phyloP scores from a whole-genome alignment of 2,888 invertebrate species.

The Drosophila melanosoma region DNA sequence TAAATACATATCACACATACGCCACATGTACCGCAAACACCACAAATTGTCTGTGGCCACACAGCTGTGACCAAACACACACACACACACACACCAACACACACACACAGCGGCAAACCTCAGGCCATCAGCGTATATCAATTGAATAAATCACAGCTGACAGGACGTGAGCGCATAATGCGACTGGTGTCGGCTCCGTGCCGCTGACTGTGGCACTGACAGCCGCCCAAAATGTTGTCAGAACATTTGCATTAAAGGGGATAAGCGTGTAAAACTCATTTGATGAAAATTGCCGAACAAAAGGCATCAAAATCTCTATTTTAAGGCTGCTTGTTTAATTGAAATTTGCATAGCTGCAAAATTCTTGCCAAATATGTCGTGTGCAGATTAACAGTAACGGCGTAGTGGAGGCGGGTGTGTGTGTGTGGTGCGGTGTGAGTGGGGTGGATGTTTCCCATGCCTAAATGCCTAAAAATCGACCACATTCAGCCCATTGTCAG shows the following conservation, averaged over 20 bases:
- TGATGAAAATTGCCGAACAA: conserved; percentile 50
- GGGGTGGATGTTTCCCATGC: background rate
- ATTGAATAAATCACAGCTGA: conserved; percentile 47
- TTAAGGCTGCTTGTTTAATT: conserved; percentile 53
- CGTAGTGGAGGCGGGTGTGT: background rate
- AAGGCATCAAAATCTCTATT: conserved; percentile 8
- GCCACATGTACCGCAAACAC: conserved; percentile 31
- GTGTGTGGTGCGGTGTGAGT: too few species aligned
- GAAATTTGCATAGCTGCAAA: conserved; percentile 65
- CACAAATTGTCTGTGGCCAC: conserved; percentile 48
- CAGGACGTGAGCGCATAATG: conserved; percentile 29
- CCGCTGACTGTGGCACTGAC: conserved; percentile 17
- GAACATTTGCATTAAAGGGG: conserved; percentile 56
- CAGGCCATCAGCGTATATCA: conserved; percentile 12
- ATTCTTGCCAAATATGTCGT: conserved; percentile 48
- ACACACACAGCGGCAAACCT: conserved; percentile 6
- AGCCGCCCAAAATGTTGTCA: conserved; percentile 35
- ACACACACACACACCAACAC: conserved; percentile 3
- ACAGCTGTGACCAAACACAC: background rate
- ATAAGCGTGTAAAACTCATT: conserved; percentile 43
- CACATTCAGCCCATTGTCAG: conserved; percentile 38
- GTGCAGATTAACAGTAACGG: conserved; percentile 16
- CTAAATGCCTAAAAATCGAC: conserved; percentile 49
- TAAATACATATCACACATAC: conserved; percentile 33
- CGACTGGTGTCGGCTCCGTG: conserved; percentile 33